Conservation (phyloP, 2,113 vertebrate species). For the Meles meles region DNA sequence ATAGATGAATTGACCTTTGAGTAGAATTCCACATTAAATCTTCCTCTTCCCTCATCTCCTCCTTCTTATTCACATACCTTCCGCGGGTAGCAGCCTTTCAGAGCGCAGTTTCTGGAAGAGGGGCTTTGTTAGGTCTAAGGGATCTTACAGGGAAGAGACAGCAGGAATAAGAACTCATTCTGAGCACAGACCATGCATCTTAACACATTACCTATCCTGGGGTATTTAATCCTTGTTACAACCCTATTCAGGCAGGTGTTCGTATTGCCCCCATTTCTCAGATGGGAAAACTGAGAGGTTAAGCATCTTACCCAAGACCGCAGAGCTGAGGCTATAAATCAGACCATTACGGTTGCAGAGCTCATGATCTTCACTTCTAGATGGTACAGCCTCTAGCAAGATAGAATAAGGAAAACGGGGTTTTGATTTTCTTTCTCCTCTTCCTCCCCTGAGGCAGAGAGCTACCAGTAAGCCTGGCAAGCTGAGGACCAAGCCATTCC, state of each 20-base stretch:
- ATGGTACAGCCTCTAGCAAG: background rate
- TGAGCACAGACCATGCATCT: background rate
- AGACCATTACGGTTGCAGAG: background rate
- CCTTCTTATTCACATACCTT: background rate
- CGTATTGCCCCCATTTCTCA: background rate
- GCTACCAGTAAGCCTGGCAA: background rate
- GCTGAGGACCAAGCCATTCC: background rate
- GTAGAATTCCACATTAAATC: background rate
- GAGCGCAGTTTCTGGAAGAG: background rate
- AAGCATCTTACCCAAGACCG: background rate
- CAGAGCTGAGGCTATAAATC: background rate
- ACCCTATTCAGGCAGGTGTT: background rate
- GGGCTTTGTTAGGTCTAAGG: background rate
- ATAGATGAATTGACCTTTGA: background rate
- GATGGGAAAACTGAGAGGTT: background rate
- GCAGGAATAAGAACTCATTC: background rate
- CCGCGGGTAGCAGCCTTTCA: background rate
- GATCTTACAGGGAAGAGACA: background rate
- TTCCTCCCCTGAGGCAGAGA: background rate
- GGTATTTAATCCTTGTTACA: background rate
- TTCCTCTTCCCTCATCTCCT: background rate
- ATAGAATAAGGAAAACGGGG: background rate
- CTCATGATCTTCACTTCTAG: background rate
- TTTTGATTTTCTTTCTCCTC: background rate
- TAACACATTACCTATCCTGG: background rate